A percentile compares a stretch with the other conserved stretches of the same genome.
phyloP scores from a whole-genome alignment of 1,140 invertebrate genomes.

The Aphis craccivora region DNA sequence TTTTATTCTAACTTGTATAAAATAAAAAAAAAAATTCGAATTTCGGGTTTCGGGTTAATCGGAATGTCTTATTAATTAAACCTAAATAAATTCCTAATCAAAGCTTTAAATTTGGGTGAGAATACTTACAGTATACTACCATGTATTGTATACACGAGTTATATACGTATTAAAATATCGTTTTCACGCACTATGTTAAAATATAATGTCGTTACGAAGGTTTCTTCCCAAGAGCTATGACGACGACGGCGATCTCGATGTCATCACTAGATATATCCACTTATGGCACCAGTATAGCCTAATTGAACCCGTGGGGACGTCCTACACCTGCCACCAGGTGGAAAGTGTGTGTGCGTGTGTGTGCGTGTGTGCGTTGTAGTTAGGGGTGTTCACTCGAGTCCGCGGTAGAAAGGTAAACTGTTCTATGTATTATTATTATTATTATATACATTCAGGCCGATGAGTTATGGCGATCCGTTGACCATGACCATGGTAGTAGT shows the following conservation, averaged over 20 bases:
- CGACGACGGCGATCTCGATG: neutral
- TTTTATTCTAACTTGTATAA: too few relatives aligned
- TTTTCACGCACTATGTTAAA: neutral
- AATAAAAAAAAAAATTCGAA: too few relatives aligned
- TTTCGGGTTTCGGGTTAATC: neutral
- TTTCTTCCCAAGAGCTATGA: neutral
- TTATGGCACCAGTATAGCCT: neutral
- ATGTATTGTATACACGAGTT: too few relatives aligned
- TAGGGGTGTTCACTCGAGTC: neutral
- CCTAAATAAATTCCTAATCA: neutral
- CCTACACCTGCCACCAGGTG: neutral
- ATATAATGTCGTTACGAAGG: neutral
- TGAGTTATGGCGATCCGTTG: neutral
- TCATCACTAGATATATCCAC: neutral
- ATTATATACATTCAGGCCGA: neutral
- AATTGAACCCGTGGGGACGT: slow-evolving; percentile 11
- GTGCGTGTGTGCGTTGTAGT: neutral
- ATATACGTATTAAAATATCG: neutral
- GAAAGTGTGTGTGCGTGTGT: neutral
- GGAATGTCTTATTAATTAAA: too few relatives aligned
- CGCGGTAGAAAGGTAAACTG: neutral
- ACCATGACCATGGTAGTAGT: neutral
- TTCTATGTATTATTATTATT: neutral
- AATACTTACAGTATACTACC: neutral
- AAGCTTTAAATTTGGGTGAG: neutral